These are phyloP conservation scores for Pachypsylla venusta DNA, from an alignment of 1,140 invertebrate species.

Conservation along the genomic window DNA sequence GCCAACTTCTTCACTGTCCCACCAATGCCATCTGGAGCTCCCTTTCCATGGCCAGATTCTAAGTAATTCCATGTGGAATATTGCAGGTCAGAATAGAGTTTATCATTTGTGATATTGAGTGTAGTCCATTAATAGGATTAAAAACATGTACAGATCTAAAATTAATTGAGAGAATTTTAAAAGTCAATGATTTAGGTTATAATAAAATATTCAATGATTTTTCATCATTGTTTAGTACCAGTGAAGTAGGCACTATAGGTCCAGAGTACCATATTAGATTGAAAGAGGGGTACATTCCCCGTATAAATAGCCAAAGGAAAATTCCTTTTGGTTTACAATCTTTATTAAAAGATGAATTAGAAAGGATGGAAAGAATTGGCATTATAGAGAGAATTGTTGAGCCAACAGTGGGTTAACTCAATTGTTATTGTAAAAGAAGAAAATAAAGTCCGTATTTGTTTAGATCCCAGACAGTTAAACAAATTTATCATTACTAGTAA, in stretches of 20 bases:
- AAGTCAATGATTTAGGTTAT: slow-evolving; percentile 10
- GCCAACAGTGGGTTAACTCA: slow-evolving; percentile 34
- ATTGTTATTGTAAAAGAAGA: slow-evolving; percentile 33
- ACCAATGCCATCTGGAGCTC: slow-evolving; percentile 29
- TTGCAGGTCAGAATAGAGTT: not conserved
- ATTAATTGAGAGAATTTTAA: slow-evolving; percentile 20
- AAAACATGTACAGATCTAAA: slow-evolving; percentile 19
- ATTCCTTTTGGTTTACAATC: slow-evolving; percentile 25
- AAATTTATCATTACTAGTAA: slow-evolving; percentile 30
- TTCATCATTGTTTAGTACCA: slow-evolving; percentile 17
- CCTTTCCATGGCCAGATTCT: slow-evolving; percentile 28
- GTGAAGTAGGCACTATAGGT: slow-evolving; percentile 9
- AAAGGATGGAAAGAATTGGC: slow-evolving; percentile 22
- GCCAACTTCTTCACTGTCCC: slow-evolving; percentile 31
- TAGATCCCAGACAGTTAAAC: slow-evolving; percentile 36
- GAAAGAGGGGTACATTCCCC: slow-evolving; percentile 21
- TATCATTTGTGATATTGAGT: not conserved
- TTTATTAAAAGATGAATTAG: slow-evolving; percentile 1
- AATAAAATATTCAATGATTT: slow-evolving; percentile 10
- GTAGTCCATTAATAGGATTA: too few species aligned
- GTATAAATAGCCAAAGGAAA: slow-evolving; percentile 25
- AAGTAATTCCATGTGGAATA: slow-evolving; percentile 29
- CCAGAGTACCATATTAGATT: slow-evolving; percentile 19
- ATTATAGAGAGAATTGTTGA: slow-evolving; percentile 24
- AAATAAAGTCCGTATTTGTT: slow-evolving; percentile 33